Percentiles rank a stretch among this genome's conserved stretches.
These are phyloP conservation scores for Epinephelus cyanopodus DNA, from an alignment of 2,113 vertebrate genomes.

Conservation along the genomic window DNA sequence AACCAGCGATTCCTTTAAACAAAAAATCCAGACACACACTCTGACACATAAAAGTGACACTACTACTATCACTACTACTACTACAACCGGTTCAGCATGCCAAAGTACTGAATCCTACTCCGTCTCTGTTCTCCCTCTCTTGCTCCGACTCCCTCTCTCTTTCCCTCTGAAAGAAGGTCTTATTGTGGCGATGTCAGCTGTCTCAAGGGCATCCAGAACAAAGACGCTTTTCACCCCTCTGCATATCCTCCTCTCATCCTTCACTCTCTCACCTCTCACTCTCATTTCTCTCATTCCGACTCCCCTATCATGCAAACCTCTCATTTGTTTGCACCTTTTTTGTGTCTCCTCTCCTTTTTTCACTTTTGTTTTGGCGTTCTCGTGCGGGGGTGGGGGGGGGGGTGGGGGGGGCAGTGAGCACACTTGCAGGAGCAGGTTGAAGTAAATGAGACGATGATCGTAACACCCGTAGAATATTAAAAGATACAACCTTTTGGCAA, in stretches of 20 bases:
- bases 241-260: conserved; percentile 76
- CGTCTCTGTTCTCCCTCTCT: conserved; percentile 46
- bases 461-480: conserved; percentile 41
- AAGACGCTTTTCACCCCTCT: conserved; percentile 83
- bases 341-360: not conserved
- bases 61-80: conserved; percentile 4
- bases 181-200: conserved; percentile 87
- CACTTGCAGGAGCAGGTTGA: conserved; percentile 13
- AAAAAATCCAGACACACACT: not conserved
- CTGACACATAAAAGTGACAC: conserved; percentile 11
- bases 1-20: not conserved
- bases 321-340: conserved; percentile 37
- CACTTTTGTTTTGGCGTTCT: conserved; percentile 19
- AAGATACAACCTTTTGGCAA: not conserved
- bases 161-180: conserved; percentile 78
- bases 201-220: conserved; percentile 87
- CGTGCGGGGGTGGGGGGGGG: conserved; percentile 2
- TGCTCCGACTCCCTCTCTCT: conserved; percentile 55
- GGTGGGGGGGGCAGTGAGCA: too few relatives aligned
- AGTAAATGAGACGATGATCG: conserved; percentile 42
- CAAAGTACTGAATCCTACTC: conserved; percentile 50
- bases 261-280: conserved; percentile 68
- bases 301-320: conserved; percentile 52
- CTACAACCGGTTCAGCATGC: conserved; percentile 28
- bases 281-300: conserved; percentile 48